Evolutionary conservation across 2,797 vertebrate genomes (phyloP).

Genomic region (Salarias fasciatus): DNA sequence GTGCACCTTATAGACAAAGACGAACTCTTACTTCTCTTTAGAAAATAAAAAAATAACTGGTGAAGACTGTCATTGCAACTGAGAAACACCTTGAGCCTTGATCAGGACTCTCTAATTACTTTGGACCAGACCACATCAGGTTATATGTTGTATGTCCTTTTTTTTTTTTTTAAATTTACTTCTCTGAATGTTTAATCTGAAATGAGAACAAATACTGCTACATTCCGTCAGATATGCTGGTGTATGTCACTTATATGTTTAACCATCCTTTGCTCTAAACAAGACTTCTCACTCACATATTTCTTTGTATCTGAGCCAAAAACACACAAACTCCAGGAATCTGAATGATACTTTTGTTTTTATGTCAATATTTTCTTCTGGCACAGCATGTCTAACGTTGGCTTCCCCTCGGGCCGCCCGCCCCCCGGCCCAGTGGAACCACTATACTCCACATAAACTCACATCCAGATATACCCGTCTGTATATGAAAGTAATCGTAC

Average conservation of each 20-base stretch:
- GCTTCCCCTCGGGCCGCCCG: slow-evolving; percentile 47
- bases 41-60: too few species aligned
- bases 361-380: slow-evolving; percentile 29
- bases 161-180: too few species aligned
- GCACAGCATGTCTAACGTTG: slow-evolving; percentile 41
- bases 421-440: slow-evolving; percentile 56
- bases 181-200: slow-evolving; percentile 21
- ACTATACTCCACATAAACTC: slow-evolving; percentile 57
- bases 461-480: slow-evolving; percentile 60
- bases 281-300: slow-evolving; percentile 1
- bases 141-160: background rate
- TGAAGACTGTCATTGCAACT: too few species aligned
- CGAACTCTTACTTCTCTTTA: too few species aligned
- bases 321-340: slow-evolving; percentile 39
- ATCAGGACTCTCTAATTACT: slow-evolving; percentile 12
- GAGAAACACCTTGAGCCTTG: background rate
- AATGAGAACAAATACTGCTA: slow-evolving; percentile 3
- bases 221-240: slow-evolving; percentile 25
- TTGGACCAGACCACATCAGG: background rate
- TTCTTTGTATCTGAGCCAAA: slow-evolving; percentile 22
- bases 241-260: slow-evolving; percentile 23
- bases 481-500: background rate
- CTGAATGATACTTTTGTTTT: slow-evolving; percentile 30
- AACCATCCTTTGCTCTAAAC: slow-evolving; percentile 19
- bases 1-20: too few species aligned